Evolutionary conservation across 1,140 invertebrate genomes (phyloP).

Genomic region (Onthophagus taurus): DNA sequence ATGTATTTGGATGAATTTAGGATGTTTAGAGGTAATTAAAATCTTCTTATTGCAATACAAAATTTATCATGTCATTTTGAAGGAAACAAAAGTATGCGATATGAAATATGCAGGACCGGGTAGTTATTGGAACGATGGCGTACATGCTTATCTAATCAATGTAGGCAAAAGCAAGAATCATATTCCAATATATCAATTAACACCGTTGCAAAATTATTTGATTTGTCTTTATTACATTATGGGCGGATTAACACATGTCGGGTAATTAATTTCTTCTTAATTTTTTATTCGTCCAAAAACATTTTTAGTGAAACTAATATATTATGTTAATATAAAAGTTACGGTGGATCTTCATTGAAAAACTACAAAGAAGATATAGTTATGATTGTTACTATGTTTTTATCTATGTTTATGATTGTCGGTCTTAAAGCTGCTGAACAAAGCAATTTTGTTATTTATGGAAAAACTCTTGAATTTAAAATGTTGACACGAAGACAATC

Average conservation of each 20-base stretch:
- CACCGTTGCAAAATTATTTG: background rate
- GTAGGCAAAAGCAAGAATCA: no score
- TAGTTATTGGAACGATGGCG: background rate
- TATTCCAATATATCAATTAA: no score
- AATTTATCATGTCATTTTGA: background rate
- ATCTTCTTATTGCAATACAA: background rate
- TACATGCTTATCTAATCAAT: no score
- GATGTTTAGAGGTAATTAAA: slow-evolving; percentile 4
- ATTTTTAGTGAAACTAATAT: no score
- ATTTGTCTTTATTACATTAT: slow-evolving; percentile 1
- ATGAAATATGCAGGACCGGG: background rate
- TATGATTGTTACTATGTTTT: background rate
- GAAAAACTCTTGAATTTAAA: slow-evolving; percentile 1
- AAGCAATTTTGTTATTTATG: background rate
- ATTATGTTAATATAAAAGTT: background rate
- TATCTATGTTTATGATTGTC: background rate
- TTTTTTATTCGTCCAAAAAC: no score
- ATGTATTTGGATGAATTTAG: slow-evolving; percentile 2
- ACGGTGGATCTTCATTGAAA: background rate
- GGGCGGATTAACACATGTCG: background rate
- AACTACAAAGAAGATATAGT: background rate
- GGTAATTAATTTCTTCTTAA: no score
- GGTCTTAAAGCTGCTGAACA: background rate
- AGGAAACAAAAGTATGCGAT: slow-evolving; percentile 1
- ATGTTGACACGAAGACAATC: background rate